These are phyloP conservation scores for Cyprinella venusta DNA, from an alignment of 2,797 vertebrate species.

Conservation along the genomic window DNA sequence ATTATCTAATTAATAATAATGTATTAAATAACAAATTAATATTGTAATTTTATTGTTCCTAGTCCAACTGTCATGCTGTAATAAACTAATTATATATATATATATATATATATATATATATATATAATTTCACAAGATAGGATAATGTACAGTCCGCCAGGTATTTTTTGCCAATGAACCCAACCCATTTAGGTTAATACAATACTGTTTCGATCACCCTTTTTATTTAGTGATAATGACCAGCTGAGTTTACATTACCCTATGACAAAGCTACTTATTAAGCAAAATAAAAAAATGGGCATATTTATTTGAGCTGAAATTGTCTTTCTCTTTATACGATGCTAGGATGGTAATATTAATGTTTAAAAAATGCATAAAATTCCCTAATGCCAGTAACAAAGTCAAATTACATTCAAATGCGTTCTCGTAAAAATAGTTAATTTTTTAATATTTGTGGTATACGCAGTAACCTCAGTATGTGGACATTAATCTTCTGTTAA, in stretches of 20 bases:
- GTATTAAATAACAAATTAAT: too few species aligned
- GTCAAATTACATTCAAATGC: background rate
- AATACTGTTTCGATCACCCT: background rate
- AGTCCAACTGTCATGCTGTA: background rate
- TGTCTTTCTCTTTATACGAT: background rate
- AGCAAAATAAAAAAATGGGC: background rate
- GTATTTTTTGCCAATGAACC: background rate
- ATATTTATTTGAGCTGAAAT: background rate
- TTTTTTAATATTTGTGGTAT: background rate
- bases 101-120: too few species aligned
- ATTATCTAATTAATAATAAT: background rate
- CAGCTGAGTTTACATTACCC: background rate
- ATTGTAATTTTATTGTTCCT: background rate
- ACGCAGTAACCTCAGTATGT: background rate
- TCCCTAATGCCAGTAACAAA: background rate
- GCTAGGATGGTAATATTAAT: too few species aligned
- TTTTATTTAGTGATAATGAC: background rate
- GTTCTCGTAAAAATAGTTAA: background rate
- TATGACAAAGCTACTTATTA: background rate
- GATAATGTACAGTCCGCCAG: background rate
- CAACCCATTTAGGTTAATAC: background rate
- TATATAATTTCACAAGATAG: background rate
- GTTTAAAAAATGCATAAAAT: too few species aligned
- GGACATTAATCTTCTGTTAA: background rate
- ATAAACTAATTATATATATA: too few species aligned